Evolutionary conservation across 2,888 invertebrate species (phyloP), one percentile per base, ranked within the genome.

Genomic region (Gandaritis pyraliata): DNA sequence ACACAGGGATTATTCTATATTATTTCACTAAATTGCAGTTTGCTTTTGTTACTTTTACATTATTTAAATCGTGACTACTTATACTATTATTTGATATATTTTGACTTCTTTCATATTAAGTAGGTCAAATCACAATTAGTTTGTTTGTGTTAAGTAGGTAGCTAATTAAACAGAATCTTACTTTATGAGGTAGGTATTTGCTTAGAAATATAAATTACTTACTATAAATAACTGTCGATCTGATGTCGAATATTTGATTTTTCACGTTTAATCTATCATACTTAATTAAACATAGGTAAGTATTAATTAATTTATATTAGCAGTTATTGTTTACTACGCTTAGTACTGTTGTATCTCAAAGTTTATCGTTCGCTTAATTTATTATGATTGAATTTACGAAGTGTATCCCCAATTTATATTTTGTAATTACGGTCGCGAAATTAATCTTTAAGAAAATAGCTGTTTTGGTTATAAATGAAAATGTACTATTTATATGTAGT

Each of bases 1-100:
- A 80, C 75, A 80, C 80, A 80, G 81, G 80, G 77, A 75, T 55
- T 67, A 66, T 63, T 69, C 68, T 66, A 74, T 69, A 65, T 73
- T 76, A 69, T 69, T n/a, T 67, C 71, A 72, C 70, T 64, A 67
- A 69, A 59, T 60, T 38, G 15, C 30, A 30, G 10, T 36, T 58
- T 47, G 33, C 1, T 62, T 56, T 18, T 49, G 7, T n/a, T 1
- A 7, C n/a, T 15, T 11, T 12, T 45, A 6, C 16, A 15, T 45
- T 33, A 36, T 53, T 8, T 18, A 29, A 29, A 18, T 33, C 15
- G 10, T 52, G 30, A 52, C 52, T 53, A 52, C 52, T 53, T n/a
- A 2, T n/a, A 2, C 2, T 38, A 30, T n/a, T 48, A 1, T 18
- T 41, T 10, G 30, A 30, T 43, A 39, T 62, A 33, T 18, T 64